A percentile compares a stretch with the other conserved stretches of the same genome.
Conservation (phyloP, 2,113 vertebrate species). For the Aldabrachelys gigantea region DNA sequence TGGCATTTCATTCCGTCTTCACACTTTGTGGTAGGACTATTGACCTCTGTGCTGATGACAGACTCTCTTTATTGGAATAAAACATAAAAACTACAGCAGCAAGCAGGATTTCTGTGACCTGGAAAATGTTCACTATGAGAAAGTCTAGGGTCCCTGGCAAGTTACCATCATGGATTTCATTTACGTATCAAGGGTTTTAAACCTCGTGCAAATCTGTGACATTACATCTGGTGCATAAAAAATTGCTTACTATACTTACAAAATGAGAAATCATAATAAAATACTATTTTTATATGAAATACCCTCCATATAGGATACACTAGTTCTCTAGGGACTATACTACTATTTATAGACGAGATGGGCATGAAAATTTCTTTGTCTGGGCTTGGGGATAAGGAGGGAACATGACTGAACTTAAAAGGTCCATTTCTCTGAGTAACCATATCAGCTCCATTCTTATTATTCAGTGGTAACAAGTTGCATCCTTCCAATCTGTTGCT, state of each 20-base stretch:
- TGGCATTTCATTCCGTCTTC: not conserved
- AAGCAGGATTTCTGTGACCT: not conserved
- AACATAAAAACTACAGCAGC: not conserved
- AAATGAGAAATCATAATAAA: not conserved
- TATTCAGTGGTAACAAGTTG: not conserved
- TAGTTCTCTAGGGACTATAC: not conserved
- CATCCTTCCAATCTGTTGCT: not conserved
- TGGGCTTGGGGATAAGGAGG: not conserved
- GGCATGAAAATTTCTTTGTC: not conserved
- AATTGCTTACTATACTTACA: not conserved
- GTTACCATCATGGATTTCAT: not conserved
- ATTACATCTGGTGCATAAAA: not conserved
- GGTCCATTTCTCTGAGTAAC: not conserved
- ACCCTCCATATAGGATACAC: not conserved
- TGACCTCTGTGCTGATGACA: not conserved
- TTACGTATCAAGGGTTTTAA: not conserved
- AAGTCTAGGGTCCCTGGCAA: not conserved
- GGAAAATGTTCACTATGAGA: not conserved
- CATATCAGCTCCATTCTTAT: not conserved
- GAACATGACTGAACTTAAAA: not conserved
- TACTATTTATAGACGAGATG: not conserved
- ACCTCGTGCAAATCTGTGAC: not conserved
- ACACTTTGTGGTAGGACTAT: not conserved
- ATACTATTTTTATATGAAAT: not conserved
- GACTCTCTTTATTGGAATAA: not conserved